These are phyloP conservation scores for Baryphthengus martii DNA, from an alignment of 2,113 vertebrate genomes.

Conservation along the genomic window DNA sequence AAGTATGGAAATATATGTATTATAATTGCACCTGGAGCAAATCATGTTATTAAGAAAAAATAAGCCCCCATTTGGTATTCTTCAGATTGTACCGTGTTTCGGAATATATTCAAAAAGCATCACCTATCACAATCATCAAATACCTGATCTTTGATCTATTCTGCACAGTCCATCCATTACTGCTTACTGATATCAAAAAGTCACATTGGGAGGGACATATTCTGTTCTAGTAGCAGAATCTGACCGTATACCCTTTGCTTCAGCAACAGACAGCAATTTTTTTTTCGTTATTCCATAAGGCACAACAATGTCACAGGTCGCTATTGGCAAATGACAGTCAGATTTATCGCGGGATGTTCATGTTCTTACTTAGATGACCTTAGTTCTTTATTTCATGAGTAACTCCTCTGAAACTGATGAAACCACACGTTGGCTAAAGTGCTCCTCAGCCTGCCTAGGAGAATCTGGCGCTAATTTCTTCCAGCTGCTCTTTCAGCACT, in stretches of 20 bases:
- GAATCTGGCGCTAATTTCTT: neutral
- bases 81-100: neutral
- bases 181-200: neutral
- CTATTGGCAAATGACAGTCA: neutral
- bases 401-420: neutral
- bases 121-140: neutral
- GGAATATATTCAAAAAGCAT: neutral
- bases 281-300: neutral
- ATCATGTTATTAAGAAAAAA: neutral
- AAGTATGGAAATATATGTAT: neutral
- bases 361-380: neutral
- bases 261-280: neutral
- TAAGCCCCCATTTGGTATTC: neutral
- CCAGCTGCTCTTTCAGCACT: neutral
- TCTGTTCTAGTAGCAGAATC: neutral
- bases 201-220: neutral
- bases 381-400: neutral
- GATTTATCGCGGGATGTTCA: neutral
- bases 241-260: neutral
- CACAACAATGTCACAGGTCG: neutral
- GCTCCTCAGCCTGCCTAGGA: neutral
- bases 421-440: neutral
- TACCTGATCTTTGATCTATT: neutral
- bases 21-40: neutral
- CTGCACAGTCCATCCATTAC: neutral